Base-by-base conservation (phyloP, 2,888 invertebrate genomes). In the Orthosia cruda region DNA sequence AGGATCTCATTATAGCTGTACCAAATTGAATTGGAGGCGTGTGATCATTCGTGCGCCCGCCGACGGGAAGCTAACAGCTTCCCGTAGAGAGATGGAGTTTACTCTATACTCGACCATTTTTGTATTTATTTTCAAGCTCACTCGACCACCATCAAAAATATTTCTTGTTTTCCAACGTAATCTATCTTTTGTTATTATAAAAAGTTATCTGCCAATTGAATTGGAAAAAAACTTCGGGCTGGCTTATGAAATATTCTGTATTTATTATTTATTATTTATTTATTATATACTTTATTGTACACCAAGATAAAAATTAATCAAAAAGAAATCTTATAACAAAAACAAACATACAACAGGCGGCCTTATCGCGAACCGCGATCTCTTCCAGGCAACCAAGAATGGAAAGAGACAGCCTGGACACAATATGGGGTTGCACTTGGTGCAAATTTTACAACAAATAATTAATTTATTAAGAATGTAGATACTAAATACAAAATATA, bases 1-100 rank as follows among this genome's bases (percentile, higher is more conserved):
- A 84, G 85, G 82, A 90, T 91, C 90, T 90, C 89, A 91, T 92
- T 91, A 90, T 88, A 84, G 84, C 87, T 80, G 80, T 80, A 81
- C 86, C 81, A 90, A 91, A 91, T 92, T 89, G 89, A 90, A 92
- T 89, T 87, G 88, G 84, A 87, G 83, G 88, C 89, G 89, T 89
- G 86, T 90, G 90, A 91, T 90, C 86, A 89, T 87, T 89, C 89
- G 89, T 87, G 87, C 88, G 84, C 69, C 75, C 47, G 63, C 55
- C 71, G 65, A 63, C 77, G 79, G 83, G 85, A 71, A 83, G 80
- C 77, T 69, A n/a, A n/a, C n/a, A 72, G 81, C 79, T 83, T 54
- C 32, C 23, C 16, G 74, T 87, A 87, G 87, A 87, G 83, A 87
- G 82, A 80, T 77, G 66, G 77, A 67, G 79, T 86, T 87, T 78